Evolutionary conservation across 2,797 vertebrate species (phyloP).

Genomic region (Acomys russatus): DNA sequence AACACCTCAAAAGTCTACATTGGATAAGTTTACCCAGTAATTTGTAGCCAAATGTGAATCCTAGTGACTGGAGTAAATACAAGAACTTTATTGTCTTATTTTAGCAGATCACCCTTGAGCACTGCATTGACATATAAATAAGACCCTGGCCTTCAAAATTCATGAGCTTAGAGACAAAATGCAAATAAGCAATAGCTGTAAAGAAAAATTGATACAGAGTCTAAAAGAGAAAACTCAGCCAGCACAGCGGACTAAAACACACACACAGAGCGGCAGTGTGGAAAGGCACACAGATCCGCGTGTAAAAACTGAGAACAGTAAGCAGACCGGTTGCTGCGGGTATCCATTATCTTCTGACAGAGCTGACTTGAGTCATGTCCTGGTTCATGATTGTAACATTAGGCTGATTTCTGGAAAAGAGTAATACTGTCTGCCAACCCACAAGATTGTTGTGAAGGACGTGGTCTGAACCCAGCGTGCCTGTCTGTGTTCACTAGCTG

Average conservation of each 20-base stretch:
- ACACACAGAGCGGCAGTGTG: neutral
- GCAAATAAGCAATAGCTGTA: neutral
- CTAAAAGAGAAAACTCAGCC: neutral
- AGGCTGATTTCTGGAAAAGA: slow-evolving; percentile 37
- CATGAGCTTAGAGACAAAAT: neutral
- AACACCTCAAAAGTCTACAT: neutral
- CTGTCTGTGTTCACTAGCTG: neutral
- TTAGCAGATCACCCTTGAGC: neutral
- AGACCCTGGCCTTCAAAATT: neutral
- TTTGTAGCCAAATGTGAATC: slow-evolving; percentile 49
- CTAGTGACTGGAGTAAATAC: slow-evolving; percentile 15
- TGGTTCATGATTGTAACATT: neutral
- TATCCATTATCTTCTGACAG: neutral
- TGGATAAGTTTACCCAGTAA: slow-evolving; percentile 1
- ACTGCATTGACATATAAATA: neutral
- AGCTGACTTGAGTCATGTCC: slow-evolving; percentile 2
- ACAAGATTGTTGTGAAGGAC: neutral
- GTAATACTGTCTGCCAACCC: slow-evolving; percentile 23
- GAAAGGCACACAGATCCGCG: neutral
- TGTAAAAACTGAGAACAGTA: neutral
- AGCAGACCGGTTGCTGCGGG: neutral
- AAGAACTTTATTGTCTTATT: neutral
- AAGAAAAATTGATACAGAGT: neutral
- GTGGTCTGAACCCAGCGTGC: neutral
- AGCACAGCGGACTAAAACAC: slow-evolving; percentile 5